phyloP scores from a whole-genome alignment of 2,888 invertebrate species.

The Drosophila nigricruria region DNA sequence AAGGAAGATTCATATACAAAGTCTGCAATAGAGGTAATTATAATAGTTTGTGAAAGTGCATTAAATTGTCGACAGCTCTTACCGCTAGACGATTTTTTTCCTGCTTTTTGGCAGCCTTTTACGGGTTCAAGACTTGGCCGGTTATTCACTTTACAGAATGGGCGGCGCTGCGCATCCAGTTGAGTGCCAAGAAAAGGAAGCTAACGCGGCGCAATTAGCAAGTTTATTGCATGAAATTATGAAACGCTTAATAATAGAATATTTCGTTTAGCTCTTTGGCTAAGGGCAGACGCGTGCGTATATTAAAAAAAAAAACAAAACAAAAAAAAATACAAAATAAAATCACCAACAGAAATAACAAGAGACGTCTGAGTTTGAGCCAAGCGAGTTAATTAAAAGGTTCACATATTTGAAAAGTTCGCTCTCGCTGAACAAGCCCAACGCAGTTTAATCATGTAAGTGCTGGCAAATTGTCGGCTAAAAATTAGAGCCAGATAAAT shows the following conservation, averaged over 20 bases:
- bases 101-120: constrained; percentile 71
- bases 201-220: constrained; percentile 74
- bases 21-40: not conserved
- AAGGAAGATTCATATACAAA: no score
- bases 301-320: constrained; percentile 46
- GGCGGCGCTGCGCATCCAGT: constrained; percentile 46
- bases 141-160: constrained; percentile 50
- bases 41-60: constrained; percentile 5
- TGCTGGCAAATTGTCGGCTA: constrained; percentile 80
- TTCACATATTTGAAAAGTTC: constrained; percentile 77
- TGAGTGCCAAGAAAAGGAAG: constrained; percentile 73
- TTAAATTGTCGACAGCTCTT: not conserved
- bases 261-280: constrained; percentile 5
- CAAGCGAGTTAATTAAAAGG: constrained; percentile 77
- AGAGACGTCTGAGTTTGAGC: constrained; percentile 34
- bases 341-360: constrained; percentile 5
- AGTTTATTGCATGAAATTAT: constrained; percentile 81
- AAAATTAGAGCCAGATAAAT: constrained; percentile 81
- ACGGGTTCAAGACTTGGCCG: constrained; percentile 54
- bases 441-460: constrained; percentile 77
- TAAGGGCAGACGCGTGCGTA: constrained; percentile 16
- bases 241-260: constrained; percentile 66
- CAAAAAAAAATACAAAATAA: constrained; percentile 17
- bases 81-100: constrained; percentile 15
- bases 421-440: constrained; percentile 43